phyloP scores from a whole-genome alignment of 2,888 invertebrate genomes.

The Pteria penguin region DNA sequence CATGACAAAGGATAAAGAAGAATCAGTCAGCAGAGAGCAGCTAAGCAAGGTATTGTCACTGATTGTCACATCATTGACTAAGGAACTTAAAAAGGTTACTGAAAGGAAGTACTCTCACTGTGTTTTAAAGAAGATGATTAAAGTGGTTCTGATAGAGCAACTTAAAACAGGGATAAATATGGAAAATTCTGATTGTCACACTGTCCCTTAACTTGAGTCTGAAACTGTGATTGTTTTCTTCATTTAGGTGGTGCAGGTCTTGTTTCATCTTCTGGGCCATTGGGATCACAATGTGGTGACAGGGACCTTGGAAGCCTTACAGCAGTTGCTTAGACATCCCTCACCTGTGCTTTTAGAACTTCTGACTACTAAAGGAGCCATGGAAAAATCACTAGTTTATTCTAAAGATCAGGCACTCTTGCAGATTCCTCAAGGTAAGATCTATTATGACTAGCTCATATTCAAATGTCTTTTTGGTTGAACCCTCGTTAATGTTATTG shows the following conservation, averaged over 20 bases:
- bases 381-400: constrained; percentile 69
- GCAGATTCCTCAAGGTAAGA: background rate
- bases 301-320: constrained; percentile 89
- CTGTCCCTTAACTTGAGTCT: too few species aligned
- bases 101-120: too few species aligned
- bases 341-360: constrained; percentile 82
- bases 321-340: constrained; percentile 83
- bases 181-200: too few species aligned
- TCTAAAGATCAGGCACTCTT: constrained; percentile 54
- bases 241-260: constrained; percentile 80
- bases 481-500: too few species aligned
- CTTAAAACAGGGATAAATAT: too few species aligned
- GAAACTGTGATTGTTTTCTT: too few species aligned
- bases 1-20: constrained; percentile 63
- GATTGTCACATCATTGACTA: too few species aligned
- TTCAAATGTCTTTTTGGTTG: too few species aligned
- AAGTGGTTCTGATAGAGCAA: too few species aligned
- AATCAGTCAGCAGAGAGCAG: constrained; percentile 69
- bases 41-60: constrained; percentile 71
- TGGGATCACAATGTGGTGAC: constrained; percentile 93
- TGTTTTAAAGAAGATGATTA: too few species aligned
- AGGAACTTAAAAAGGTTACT: too few species aligned
- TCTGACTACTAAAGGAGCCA: constrained; percentile 82
- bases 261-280: constrained; percentile 82
- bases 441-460: too few species aligned